Base-by-base conservation (phyloP, 2,797 vertebrate genomes). In the Carduelis carduelis region DNA sequence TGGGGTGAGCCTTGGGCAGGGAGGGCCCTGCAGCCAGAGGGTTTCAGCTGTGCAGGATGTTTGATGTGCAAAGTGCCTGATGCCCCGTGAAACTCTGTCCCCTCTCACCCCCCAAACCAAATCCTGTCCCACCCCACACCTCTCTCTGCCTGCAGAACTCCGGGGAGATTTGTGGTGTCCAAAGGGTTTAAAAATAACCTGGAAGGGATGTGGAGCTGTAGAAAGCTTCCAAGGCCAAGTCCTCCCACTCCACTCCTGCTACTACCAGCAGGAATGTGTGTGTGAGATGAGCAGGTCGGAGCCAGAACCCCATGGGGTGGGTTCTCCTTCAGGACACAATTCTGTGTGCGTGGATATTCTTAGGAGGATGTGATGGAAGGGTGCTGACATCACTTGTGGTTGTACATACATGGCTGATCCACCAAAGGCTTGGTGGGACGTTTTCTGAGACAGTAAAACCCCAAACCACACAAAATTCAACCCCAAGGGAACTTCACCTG, bases 41-140 rank as follows among this genome's bases (percentile, higher is more conserved):
- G 47, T 82, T 91, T 88, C 74, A 32, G 14, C 22, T 63, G 57
- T 82, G 66, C 32, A 2, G 44, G 59, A 44, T 23, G 41, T 91
- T 93, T 83, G 27, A 74, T 86, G 82, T 94, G 68, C 91, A 89
- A 83, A 84, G 87, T 93, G 91, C 69, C 68, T 13, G 60, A 24
- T 81, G 76, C 44, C 68, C 86, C 4, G 1, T 79, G 64, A 72
- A 94, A 32, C 57, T 83, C 52, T 78, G 8, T 18, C 39, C 35
- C 9, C 5, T 18, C 39, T n/a, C 23, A 14, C 3, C 12, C 34
- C 46, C 68, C 46, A 53, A 34, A 65, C 17, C 41, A 75, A 88
- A 14, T 39, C 39, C 63, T 4, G 16, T 85, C 61, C 57, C 69
- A 26, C 22, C 37, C 75, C 82, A 46, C 84, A 12, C 23, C 52